A percentile compares a stretch with the other conserved stretches of the same genome.
phyloP scores from a whole-genome alignment of 2,797 vertebrate species.

The Etheostoma perlongum region DNA sequence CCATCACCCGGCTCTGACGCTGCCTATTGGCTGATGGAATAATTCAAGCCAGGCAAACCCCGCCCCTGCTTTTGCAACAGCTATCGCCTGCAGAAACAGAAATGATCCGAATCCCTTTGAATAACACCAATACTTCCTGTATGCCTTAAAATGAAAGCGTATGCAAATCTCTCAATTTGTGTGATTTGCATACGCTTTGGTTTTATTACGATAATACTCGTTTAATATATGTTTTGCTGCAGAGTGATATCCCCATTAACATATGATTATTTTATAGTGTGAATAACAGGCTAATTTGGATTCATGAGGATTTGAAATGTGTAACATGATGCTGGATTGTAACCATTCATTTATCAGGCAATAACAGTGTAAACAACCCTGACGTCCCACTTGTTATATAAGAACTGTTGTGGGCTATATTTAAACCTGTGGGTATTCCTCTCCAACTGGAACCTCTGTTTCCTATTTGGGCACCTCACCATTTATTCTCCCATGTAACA shows the following conservation, averaged over 20 bases:
- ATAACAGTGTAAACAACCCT: slow-evolving; percentile 75
- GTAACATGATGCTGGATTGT: slow-evolving; percentile 34
- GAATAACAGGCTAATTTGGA: slow-evolving; percentile 8
- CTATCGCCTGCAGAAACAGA: slow-evolving; percentile 43
- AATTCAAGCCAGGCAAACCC: slow-evolving; percentile 46
- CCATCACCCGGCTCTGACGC: slow-evolving; percentile 48
- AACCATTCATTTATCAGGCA: slow-evolving; percentile 48
- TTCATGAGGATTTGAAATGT: slow-evolving; percentile 38
- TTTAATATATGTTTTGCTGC: not conserved
- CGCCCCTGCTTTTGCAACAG: slow-evolving; percentile 36
- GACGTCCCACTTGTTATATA: slow-evolving; percentile 78
- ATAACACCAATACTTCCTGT: slow-evolving; percentile 29
- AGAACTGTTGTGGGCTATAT: slow-evolving; percentile 77
- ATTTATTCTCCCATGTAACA: not conserved
- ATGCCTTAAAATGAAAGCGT: slow-evolving; percentile 17
- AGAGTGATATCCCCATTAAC: not conserved
- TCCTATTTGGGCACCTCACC: slow-evolving; percentile 24
- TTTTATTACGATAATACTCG: not conserved
- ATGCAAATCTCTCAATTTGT: not conserved
- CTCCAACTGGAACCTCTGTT: slow-evolving; percentile 38
- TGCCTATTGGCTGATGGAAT: slow-evolving; percentile 74
- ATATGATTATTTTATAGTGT: not conserved
- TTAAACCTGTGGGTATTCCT: slow-evolving; percentile 71
- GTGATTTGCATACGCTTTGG: no score
- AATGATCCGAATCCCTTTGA: slow-evolving; percentile 34